Conservation (phyloP, 2,113 vertebrate genomes). For the Odobenus rosmarus region DNA sequence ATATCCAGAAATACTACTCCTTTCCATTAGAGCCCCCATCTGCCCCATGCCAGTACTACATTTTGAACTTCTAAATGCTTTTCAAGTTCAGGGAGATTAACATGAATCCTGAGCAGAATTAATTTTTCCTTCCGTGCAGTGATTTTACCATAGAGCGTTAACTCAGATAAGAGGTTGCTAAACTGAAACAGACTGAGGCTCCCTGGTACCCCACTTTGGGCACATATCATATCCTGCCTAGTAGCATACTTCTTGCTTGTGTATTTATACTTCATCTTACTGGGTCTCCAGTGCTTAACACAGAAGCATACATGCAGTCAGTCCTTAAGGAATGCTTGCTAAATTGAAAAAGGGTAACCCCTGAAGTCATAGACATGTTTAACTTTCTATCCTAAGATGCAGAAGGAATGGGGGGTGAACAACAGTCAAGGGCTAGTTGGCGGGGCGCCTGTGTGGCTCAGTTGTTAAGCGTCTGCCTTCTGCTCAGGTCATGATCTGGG, state of each 20-base stretch:
- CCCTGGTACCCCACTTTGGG: background rate
- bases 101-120: background rate
- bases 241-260: background rate
- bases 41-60: background rate
- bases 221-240: background rate
- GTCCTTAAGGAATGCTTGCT: background rate
- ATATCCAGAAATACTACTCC: background rate
- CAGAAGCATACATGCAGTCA: background rate
- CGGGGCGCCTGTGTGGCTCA: too few relatives aligned
- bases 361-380: background rate
- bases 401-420: background rate
- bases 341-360: background rate
- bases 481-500: too few relatives aligned
- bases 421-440: background rate
- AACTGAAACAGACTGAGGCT: background rate
- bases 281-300: background rate
- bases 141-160: background rate
- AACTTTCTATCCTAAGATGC: background rate
- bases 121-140: background rate
- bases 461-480: too few relatives aligned
- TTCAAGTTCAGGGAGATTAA: slow-evolving; percentile 26
- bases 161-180: background rate
- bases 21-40: background rate
- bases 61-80: slow-evolving; percentile 18
- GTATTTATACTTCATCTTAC: background rate